Percentiles rank a stretch among this genome's conserved stretches.
Evolutionary conservation across 2,113 vertebrate species (phyloP).

Genomic region (Desmodus rotundus): DNA sequence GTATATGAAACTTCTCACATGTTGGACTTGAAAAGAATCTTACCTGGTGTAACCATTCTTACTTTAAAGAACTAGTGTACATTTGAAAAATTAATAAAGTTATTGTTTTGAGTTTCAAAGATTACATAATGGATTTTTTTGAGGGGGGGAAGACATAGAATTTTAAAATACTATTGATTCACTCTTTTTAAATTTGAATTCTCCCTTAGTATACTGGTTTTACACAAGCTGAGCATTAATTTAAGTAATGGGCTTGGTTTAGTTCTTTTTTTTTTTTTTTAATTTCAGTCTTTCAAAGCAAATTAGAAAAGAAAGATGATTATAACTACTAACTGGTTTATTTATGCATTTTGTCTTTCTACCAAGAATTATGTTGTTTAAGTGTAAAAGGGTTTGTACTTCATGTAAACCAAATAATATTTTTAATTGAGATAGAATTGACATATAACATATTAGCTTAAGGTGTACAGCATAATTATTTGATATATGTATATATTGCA

Average conservation of each 20-base stretch:
- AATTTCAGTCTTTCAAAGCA: background rate
- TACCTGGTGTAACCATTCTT: background rate
- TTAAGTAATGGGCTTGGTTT: background rate
- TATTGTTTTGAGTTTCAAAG: conserved; percentile 1
- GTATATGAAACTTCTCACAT: background rate
- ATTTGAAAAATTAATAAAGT: conserved; percentile 1
- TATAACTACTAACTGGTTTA: background rate
- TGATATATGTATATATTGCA: background rate
- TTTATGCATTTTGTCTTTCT: conserved; percentile 12
- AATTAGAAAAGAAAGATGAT: background rate
- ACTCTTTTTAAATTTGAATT: conserved; percentile 24
- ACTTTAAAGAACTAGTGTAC: background rate
- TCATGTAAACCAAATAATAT: conserved; percentile 26
- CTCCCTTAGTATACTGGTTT: background rate
- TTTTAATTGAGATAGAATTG: background rate
- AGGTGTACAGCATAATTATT: background rate
- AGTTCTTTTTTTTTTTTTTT: background rate
- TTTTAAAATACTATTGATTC: background rate
- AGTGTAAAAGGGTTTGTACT: background rate
- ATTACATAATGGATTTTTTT: background rate
- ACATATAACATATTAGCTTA: background rate
- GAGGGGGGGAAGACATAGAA: background rate
- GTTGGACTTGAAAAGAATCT: background rate
- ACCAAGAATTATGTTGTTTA: background rate
- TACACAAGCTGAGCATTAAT: background rate